Percentiles rank a stretch among this genome's conserved stretches.
Evolutionary conservation across 1,140 invertebrate species (phyloP).

Genomic region (Elysia chlorotica): DNA sequence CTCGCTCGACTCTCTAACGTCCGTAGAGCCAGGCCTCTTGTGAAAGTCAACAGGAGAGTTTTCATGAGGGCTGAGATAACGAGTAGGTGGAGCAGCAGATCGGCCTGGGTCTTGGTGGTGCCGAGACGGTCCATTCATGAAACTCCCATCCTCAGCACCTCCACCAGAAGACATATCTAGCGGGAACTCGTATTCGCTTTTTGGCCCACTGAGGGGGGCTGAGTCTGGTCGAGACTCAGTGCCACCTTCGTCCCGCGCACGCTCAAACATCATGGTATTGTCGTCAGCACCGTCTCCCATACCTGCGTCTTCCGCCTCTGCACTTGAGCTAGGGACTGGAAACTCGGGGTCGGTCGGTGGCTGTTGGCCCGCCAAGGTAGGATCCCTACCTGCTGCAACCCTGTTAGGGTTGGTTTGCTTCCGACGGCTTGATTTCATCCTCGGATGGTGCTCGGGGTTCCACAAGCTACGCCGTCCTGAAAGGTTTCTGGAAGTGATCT

Average conservation of each 20-base stretch:
- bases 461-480: too few relatives aligned
- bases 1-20: too few relatives aligned
- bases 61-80: too few relatives aligned
- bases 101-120: conserved; percentile 24
- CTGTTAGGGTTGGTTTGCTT: conserved; percentile 61
- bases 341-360: neutral
- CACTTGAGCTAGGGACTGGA: neutral
- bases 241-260: neutral
- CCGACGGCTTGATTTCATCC: conserved; percentile 55
- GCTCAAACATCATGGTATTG: conserved; percentile 11
- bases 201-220: neutral
- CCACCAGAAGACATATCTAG: too few relatives aligned
- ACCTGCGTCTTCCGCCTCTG: neutral
- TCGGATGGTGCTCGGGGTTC: too few relatives aligned
- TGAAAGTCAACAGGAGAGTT: too few relatives aligned
- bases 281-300: conserved; percentile 6
- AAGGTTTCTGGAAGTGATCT: too few relatives aligned
- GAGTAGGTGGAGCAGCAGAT: too few relatives aligned
- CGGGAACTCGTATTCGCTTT: conserved; percentile 31
- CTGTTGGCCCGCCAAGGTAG: conserved; percentile 26
- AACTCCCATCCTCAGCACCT: too few relatives aligned
- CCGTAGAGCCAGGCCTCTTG: too few relatives aligned
- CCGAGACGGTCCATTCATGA: conserved; percentile 24
- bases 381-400: conserved; percentile 40
- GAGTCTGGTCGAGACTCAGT: neutral